Evolutionary conservation across 2,797 vertebrate species (phyloP).

Genomic region (Tragopan temminckii): DNA sequence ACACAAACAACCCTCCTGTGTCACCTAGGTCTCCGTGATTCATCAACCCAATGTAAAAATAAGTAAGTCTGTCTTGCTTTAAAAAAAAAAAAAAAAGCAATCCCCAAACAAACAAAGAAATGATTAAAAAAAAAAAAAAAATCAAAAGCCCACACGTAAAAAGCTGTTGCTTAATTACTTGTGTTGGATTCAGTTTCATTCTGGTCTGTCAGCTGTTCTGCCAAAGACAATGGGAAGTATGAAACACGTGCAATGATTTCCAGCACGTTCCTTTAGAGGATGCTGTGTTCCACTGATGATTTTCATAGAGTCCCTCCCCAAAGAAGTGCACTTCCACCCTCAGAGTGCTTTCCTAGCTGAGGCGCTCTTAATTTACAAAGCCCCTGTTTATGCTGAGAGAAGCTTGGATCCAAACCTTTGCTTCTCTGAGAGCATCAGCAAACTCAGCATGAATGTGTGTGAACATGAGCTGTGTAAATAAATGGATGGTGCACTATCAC

Average conservation of each 20-base stretch:
- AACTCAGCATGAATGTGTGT: neutral
- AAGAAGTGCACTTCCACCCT: neutral
- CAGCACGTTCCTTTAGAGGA: neutral
- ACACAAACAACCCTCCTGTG: neutral
- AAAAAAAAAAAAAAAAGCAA: neutral
- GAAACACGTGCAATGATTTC: neutral
- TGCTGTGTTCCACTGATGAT: neutral
- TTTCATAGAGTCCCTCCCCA: neutral
- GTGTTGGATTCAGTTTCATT: neutral
- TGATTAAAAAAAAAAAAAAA: too few species aligned
- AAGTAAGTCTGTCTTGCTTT: neutral
- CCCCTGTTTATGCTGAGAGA: neutral
- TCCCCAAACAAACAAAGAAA: too few species aligned
- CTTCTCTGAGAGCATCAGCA: slow-evolving; percentile 35
- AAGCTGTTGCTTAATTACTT: slow-evolving; percentile 40
- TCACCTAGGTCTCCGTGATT: neutral
- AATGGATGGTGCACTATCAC: slow-evolving; percentile 16
- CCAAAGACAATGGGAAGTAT: neutral
- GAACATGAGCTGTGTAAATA: slow-evolving; percentile 44
- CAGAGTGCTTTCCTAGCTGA: neutral
- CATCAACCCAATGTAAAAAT: neutral
- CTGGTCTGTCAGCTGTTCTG: neutral
- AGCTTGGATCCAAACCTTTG: slow-evolving; percentile 1
- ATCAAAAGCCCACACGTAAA: neutral
- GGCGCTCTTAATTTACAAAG: neutral